Evolutionary conservation across 2,888 invertebrate genomes (phyloP).

Genomic region (Meliscaeva auricollis): DNA sequence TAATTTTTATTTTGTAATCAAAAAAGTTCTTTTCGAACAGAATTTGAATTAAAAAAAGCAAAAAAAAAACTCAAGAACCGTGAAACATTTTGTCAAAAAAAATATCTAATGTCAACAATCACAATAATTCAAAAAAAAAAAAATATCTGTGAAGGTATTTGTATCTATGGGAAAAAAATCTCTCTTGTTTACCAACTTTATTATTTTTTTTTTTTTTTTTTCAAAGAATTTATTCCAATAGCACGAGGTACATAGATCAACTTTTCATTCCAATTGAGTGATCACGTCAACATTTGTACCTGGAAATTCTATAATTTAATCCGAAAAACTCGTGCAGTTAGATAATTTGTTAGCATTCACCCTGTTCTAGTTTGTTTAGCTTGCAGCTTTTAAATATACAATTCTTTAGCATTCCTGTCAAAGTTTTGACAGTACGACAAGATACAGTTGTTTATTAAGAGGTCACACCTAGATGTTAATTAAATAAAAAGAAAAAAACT

Average conservation of each 20-base stretch:
- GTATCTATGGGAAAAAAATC: neutral
- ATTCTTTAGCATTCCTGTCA: neutral
- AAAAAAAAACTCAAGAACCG: neutral
- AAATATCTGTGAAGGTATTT: neutral
- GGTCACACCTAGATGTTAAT: constrained; percentile 18
- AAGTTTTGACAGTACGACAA: constrained; percentile 4
- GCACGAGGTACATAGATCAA: neutral
- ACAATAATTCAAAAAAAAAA: constrained; percentile 3
- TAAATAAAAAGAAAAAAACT: neutral
- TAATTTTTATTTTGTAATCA: neutral
- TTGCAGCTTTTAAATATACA: neutral
- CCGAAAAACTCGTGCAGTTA: neutral
- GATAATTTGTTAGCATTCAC: constrained; percentile 1
- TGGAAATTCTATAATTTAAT: neutral
- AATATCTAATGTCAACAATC: constrained; percentile 2
- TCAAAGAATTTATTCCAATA: neutral
- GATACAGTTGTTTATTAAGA: neutral
- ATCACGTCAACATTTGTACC: constrained; percentile 17
- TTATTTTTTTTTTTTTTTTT: neutral
- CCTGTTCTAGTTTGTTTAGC: neutral
- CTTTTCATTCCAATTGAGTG: constrained; percentile 33
- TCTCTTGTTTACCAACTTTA: neutral
- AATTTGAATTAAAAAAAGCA: neutral
- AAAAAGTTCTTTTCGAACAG: neutral
- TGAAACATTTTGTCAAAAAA: constrained; percentile 22